Evolutionary conservation across 2,797 vertebrate species (phyloP), one percentile per base, ranked within the genome.

Genomic region (Argyrosomus regius): DNA sequence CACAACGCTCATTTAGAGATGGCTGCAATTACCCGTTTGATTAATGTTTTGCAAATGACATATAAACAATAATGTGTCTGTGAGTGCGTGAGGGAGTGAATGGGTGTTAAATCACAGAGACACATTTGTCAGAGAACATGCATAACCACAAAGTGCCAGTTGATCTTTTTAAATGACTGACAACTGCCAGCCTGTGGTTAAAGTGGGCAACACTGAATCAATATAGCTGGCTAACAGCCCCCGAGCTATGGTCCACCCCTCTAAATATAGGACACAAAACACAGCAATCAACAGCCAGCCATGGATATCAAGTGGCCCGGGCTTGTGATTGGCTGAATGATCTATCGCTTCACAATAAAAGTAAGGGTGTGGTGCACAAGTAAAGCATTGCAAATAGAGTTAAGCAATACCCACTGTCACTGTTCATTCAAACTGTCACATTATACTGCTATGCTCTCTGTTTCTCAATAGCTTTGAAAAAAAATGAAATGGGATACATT

Each of bases 251-350:
- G 61, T 59, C 77, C 81, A 39, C 43, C 71, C 73, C 78, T 87
- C 87, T 91, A 93, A 88, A 93, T 89, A 90, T 90, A 91, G 92
- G 83, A 67, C 79, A 84, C 71, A 71, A 54, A 82, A 82, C 83
- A 82, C 63, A 68, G 75, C 67, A 64, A 81, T 87, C 77, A 86
- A 80, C 72, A 72, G 60, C 54, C 35, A 17, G 54, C 39, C 41
- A 13, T 56, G 67, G 58, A 59, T 83, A 85, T 92, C 72, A 76
- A 63, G 65, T 83, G 50, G 71, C 77, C 10, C 1, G 4, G 43
- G 45, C 31, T 72, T 72, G 62, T 1, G 72, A 80, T 75, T 63
- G 83, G 56, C 43, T 53, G 48, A 82, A 58, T 10, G 59, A 69
- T 50, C 49, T 41, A 57, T 31, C 9, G 3, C 61, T 62, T 88